These are phyloP conservation scores for Diachasma alloeum DNA, from an alignment of 1,140 invertebrate genomes.

Conservation along the genomic window DNA sequence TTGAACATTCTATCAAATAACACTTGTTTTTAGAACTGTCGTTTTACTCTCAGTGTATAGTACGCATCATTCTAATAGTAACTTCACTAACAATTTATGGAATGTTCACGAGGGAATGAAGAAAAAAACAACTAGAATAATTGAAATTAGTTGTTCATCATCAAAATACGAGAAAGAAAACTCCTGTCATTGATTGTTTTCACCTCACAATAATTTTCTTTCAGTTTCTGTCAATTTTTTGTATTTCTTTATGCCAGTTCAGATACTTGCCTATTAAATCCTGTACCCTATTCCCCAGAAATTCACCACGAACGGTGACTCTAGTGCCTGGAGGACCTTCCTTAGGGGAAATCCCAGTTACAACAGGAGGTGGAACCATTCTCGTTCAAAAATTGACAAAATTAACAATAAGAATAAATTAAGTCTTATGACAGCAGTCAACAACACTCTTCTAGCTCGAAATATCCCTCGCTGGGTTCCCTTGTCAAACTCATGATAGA, in stretches of 20 bases:
- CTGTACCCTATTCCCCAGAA: slow-evolving; percentile 83
- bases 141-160: too few species aligned
- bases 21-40: too few species aligned
- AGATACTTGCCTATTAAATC: slow-evolving; percentile 84
- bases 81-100: too few species aligned
- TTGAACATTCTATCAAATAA: too few species aligned
- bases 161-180: too few species aligned
- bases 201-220: too few species aligned
- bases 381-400: slow-evolving; percentile 22
- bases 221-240: too few species aligned
- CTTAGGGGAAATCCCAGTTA: slow-evolving; percentile 97
- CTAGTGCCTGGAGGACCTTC: slow-evolving; percentile 97
- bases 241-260: neutral
- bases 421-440: neutral
- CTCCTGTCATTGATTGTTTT: too few species aligned
- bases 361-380: slow-evolving; percentile 84
- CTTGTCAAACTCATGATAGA: neutral
- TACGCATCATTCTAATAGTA: too few species aligned
- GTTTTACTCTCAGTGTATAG: too few species aligned
- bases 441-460: neutral
- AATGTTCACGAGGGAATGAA: too few species aligned
- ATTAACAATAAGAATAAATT: neutral
- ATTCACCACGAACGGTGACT: slow-evolving; percentile 95
- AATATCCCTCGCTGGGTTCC: neutral
- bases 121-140: too few species aligned